These are phyloP conservation scores for Scotopteryx bipunctaria DNA, from an alignment of 2,888 invertebrate species.

Conservation along the genomic window DNA sequence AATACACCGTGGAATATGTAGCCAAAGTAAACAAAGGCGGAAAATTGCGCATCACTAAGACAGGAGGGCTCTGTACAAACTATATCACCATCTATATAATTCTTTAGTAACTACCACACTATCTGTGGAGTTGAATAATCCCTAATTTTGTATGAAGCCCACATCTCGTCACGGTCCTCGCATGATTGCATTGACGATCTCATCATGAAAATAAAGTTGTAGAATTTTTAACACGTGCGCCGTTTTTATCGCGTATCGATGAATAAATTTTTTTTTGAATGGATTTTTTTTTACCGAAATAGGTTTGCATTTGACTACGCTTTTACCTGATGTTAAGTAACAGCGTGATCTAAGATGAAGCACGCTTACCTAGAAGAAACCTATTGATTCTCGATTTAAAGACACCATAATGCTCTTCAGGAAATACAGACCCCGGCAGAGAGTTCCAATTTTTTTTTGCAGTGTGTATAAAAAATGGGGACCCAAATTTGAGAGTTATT, in stretches of 20 bases:
- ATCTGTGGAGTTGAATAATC: conserved; percentile 57
- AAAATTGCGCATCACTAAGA: conserved; percentile 54
- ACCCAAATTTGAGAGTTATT: too few species aligned
- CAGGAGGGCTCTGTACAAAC: conserved; percentile 13
- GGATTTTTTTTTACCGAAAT: too few species aligned
- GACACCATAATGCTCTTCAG: too few species aligned
- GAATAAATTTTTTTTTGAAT: neutral
- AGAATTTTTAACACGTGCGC: conserved; percentile 26
- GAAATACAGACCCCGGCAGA: too few species aligned
- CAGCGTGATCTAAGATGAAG: too few species aligned
- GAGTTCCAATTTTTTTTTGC: too few species aligned
- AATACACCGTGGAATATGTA: conserved; percentile 28
- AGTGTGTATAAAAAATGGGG: too few species aligned
- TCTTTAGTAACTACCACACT: conserved; percentile 9
- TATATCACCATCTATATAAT: neutral
- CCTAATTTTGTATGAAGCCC: conserved; percentile 77
- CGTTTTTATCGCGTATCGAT: conserved; percentile 24
- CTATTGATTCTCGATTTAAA: too few species aligned
- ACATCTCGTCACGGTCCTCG: conserved; percentile 60
- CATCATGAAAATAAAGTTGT: conserved; percentile 45
- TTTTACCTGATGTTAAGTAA: too few species aligned
- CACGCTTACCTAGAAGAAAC: too few species aligned
- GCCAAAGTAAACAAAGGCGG: conserved; percentile 45
- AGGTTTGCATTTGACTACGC: too few species aligned
- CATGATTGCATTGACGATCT: conserved; percentile 55